phyloP scores from a whole-genome alignment of 2,797 vertebrate species.

The Limosa lapponica region DNA sequence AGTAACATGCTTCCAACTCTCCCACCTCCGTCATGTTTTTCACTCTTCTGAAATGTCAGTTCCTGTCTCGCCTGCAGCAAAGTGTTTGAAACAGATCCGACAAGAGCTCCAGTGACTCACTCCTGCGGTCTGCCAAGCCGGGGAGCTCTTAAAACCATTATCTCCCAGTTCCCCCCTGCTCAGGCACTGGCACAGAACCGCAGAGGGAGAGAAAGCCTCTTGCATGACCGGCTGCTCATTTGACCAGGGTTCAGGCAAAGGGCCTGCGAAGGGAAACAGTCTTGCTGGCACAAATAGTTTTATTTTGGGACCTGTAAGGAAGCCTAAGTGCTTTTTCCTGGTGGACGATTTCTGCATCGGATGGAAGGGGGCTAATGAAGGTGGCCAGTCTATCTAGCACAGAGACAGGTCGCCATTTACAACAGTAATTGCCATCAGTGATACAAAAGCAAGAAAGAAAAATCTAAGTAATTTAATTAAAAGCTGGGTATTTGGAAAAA shows the following conservation, averaged over 20 bases:
- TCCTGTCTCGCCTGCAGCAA: not conserved
- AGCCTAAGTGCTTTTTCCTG: slow-evolving; percentile 6
- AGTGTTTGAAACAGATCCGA: not conserved
- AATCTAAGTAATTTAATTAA: not conserved
- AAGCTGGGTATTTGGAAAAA: not conserved
- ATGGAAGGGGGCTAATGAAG: not conserved
- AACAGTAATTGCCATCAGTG: not conserved
- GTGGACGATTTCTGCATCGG: not conserved
- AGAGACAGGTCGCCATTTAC: not conserved
- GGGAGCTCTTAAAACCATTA: not conserved
- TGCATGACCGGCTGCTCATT: not conserved
- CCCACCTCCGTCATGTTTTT: not conserved
- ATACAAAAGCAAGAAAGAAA: not conserved
- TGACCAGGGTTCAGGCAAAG: slow-evolving; percentile 32
- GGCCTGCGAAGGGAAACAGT: slow-evolving; percentile 53
- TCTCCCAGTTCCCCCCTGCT: not conserved
- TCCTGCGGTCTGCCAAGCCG: not conserved
- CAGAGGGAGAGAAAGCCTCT: not conserved
- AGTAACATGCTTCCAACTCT: not conserved
- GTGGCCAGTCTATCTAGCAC: not conserved
- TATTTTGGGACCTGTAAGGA: slow-evolving; percentile 38
- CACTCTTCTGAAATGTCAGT: not conserved
- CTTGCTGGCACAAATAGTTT: slow-evolving; percentile 21
- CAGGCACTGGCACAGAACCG: not conserved
- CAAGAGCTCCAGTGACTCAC: not conserved